phyloP scores from a whole-genome alignment of 2,888 invertebrate species.

The Platynereis dumerilii region DNA sequence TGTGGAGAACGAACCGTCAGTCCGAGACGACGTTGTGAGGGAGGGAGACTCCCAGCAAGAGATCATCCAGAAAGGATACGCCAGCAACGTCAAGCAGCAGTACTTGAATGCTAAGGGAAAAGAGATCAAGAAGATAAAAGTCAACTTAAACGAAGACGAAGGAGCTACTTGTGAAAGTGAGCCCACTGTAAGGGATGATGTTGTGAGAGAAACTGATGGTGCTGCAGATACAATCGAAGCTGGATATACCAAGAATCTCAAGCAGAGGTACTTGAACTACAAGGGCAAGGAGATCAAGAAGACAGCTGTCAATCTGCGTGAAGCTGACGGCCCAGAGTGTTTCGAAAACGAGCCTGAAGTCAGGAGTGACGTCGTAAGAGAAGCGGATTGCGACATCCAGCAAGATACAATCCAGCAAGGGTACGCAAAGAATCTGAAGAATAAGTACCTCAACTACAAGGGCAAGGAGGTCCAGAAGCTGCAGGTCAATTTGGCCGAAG shows the following conservation, averaged over 20 bases:
- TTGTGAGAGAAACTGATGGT: constrained; percentile 9
- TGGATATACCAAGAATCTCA: constrained; percentile 17
- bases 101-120: constrained; percentile 16
- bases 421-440: constrained; percentile 3
- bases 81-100: constrained; percentile 15
- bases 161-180: constrained; percentile 15
- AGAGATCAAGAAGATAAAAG: constrained; percentile 14
- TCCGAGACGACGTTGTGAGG: constrained; percentile 22
- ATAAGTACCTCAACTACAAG: not conserved
- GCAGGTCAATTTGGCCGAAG: not conserved
- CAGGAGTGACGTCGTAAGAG: constrained; percentile 8
- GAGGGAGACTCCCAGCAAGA: constrained; percentile 20
- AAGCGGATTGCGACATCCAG: constrained; percentile 13
- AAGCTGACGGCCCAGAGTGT: constrained; percentile 12
- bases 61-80: constrained; percentile 19
- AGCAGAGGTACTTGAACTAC: constrained; percentile 6
- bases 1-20: constrained; percentile 18
- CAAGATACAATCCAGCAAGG: constrained; percentile 4
- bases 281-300: not conserved
- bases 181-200: constrained; percentile 13
- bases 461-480: not conserved
- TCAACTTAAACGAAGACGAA: constrained; percentile 17
- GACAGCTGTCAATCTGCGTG: constrained; percentile 11
- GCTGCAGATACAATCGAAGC: not conserved
- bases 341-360: constrained; percentile 28